Evolutionary conservation across 2,113 vertebrate species (phyloP), one percentile per base, ranked within the genome.

Genomic region (Ivindomyrus marchei): DNA sequence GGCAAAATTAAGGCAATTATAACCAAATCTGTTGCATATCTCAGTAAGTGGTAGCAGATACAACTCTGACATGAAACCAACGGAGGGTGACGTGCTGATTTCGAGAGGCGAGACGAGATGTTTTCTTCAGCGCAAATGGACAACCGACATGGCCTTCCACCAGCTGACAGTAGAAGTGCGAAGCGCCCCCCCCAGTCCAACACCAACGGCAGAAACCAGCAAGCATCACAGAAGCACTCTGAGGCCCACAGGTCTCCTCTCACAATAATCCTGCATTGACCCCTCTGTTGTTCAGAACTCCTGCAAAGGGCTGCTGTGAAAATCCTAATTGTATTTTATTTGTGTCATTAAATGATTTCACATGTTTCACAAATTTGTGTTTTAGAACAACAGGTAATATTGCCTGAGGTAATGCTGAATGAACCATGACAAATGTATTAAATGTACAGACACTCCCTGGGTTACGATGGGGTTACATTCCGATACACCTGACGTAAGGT

Each of bases 21-120:
- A 94, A 94, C 94, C 93, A 95, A 96, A 95, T 95, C 92, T 95
- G 95, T 95, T 95, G 93, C 90, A 92, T 95, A 96, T 96, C 93
- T 94, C 89, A 93, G 91, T 97, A 96, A 97, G 95, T 96, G 95
- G 93, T 97, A 96, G 95, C 96, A 96, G 95, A 96, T 95, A 95
- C 45, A 85, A 52, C 92, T 90, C 91, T 90, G 91, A 94, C 92
- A 90, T 89, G 90, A 90, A 91, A 91, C 91, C 90, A 93, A 92
- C 87, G 90, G 91, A 86, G 93, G 92, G 93, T 93, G 93, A 94
- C 91, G 45, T 90, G 92, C 91, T 95, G 93, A 93, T 94, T 94
- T 91, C 88, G 88, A 93, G 91, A 47, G 90, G 88, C 49, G 53
- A 91, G 91, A 90, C 89, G 90, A 50, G 87, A 90, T 39, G 15